A percentile compares a stretch with the other conserved stretches of the same genome.
phyloP scores from a whole-genome alignment of 1,140 invertebrate genomes.

The Maniola jurtina region DNA sequence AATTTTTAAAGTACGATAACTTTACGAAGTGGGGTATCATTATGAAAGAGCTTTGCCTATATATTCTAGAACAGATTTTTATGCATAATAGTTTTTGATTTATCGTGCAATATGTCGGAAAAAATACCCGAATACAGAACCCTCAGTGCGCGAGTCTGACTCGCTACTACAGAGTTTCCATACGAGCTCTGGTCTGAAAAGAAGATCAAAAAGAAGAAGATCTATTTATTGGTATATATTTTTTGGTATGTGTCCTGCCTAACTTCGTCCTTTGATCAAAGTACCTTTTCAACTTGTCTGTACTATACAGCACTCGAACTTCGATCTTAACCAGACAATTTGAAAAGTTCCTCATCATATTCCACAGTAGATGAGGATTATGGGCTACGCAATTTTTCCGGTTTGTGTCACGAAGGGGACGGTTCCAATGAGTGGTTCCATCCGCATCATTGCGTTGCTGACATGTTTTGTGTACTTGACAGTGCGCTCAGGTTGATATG shows the following conservation, averaged over 20 bases:
- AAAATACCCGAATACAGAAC: too few species aligned
- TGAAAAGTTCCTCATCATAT: neutral
- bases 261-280: neutral
- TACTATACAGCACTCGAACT: slow-evolving; percentile 42
- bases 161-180: too few species aligned
- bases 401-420: slow-evolving; percentile 34
- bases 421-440: slow-evolving; percentile 55
- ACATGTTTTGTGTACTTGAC: slow-evolving; percentile 61
- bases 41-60: too few species aligned
- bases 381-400: slow-evolving; percentile 24
- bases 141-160: too few species aligned
- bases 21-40: too few species aligned
- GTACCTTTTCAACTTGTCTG: slow-evolving; percentile 37
- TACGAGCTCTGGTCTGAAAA: too few species aligned
- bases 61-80: too few species aligned
- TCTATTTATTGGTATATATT: too few species aligned
- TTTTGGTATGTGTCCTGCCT: neutral
- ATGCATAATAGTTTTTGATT: too few species aligned
- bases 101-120: too few species aligned
- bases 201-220: too few species aligned
- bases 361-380: neutral
- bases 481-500: slow-evolving; percentile 43
- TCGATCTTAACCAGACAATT: slow-evolving; percentile 28
- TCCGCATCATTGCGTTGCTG: slow-evolving; percentile 55
- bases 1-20: too few species aligned